phyloP scores from a whole-genome alignment of 2,888 invertebrate genomes.

The Ametastegia equiseti region DNA sequence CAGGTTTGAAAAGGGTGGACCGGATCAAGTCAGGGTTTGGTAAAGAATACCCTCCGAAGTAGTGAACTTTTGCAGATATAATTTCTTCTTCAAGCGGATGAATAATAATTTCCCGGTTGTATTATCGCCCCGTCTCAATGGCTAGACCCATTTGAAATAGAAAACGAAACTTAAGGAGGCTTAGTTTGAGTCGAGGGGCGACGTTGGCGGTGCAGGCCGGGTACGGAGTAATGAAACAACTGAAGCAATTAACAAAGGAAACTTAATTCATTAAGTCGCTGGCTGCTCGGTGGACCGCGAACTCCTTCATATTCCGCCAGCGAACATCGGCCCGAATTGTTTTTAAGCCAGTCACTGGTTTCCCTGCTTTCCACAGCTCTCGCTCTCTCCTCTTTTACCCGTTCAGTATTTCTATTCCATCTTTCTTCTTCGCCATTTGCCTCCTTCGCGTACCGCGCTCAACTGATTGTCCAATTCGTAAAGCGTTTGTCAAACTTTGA shows the following conservation, averaged over 20 bases:
- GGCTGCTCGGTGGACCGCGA: constrained; percentile 45
- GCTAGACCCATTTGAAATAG: neutral
- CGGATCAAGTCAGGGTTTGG: too few relatives aligned
- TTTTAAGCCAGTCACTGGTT: constrained; percentile 44
- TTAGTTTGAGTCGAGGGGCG: constrained; percentile 8
- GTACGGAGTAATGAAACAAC: constrained; percentile 57
- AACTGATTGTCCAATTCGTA: neutral
- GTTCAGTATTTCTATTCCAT: neutral
- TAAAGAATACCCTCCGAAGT: too few relatives aligned
- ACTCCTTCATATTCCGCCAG: constrained; percentile 45
- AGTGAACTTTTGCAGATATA: too few relatives aligned
- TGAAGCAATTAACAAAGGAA: constrained; percentile 68
- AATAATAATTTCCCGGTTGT: neutral
- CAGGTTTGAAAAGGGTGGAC: neutral
- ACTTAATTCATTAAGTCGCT: constrained; percentile 70
- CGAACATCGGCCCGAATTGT: constrained; percentile 43
- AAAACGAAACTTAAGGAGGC: neutral
- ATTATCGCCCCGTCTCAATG: constrained; percentile 10
- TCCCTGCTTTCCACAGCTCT: constrained; percentile 1
- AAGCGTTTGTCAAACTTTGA: constrained; percentile 22
- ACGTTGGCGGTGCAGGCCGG: neutral
- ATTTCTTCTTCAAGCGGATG: neutral
- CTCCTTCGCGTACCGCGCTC: neutral
- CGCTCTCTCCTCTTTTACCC: neutral
- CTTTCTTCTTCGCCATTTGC: neutral